Base-by-base conservation (phyloP, 2,888 invertebrate species). In the Torymus tubicola region DNA sequence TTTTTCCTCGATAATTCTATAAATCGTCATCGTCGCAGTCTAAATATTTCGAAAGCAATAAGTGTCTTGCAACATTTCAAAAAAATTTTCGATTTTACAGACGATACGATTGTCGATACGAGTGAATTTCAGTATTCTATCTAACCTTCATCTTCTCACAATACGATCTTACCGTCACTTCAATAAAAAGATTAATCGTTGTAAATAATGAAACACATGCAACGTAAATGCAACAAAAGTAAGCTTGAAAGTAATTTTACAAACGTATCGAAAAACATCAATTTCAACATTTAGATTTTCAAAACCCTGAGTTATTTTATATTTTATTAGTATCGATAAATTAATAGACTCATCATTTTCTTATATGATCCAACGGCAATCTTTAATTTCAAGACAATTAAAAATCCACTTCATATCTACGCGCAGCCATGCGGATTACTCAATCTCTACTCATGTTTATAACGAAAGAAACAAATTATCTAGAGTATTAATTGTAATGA, bases 201-300 rank as follows among this genome's bases (percentile, higher is more conserved):
- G 57, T 12, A 55, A 13, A 18, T 16, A 31, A 42, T 74, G 21
- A 24, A n/a, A 64, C 11, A 64, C 42, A 60, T 53, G 58, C 52
- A 53, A 69, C 69, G 50, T 31, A 70, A 65, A 78, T 53, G 67
- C 42, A n/a, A 61, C 55, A 14, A 50, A 55, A 21, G 58, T 14
- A 63, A 58, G 63, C 63, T 31, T 73, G 12, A 71, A 76, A 64
- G 16, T 65, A 60, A 53, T 57, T 12, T 63, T 10, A 1, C 11
- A 72, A 53, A 72, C 21, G 13, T 53, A 24, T 5, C 55, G 52
- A 14, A 16, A 67, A 67, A 74, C 75, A 71, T 75, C 75, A 67
- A 80, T 75, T 50, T 74, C 16, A 75, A 80, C 75, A 80, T 64
- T 63, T 75, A 71, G 74, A 79, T 79, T 69, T 79, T 79, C 58